Percentiles rank a stretch among this genome's conserved stretches.
Evolutionary conservation across 2,113 vertebrate genomes (phyloP).

Genomic region (Neopipo cinnamomea): DNA sequence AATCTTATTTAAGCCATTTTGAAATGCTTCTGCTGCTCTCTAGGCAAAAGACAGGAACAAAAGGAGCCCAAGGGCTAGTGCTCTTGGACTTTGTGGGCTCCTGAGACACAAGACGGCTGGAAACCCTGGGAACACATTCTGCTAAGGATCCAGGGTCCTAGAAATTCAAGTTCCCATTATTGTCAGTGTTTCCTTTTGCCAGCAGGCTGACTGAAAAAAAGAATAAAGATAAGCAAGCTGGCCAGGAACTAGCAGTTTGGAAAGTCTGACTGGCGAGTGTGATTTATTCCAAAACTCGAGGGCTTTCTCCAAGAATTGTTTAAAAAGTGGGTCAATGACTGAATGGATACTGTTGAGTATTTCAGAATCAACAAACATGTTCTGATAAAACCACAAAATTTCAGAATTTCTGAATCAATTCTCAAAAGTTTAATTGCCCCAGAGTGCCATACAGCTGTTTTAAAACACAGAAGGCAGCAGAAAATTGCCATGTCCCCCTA

Average conservation of each 20-base stretch:
- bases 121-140: not conserved
- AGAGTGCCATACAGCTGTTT: not conserved
- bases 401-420: not conserved
- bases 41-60: not conserved
- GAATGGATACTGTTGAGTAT: not conserved
- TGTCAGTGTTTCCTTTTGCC: not conserved
- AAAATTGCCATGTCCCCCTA: not conserved
- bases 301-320: not conserved
- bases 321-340: not conserved
- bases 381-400: not conserved
- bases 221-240: not conserved
- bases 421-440: not conserved
- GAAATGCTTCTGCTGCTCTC: not conserved
- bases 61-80: not conserved
- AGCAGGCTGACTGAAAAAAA: not conserved
- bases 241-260: not conserved
- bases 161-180: not conserved
- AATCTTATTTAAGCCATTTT: not conserved
- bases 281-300: not conserved
- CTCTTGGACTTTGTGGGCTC: not conserved
- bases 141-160: not conserved
- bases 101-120: not conserved
- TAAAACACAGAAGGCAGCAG: not conserved
- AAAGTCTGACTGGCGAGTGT: not conserved
- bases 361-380: not conserved